These are phyloP conservation scores for Bombus turneri DNA, from an alignment of 1,140 invertebrate species.

Conservation along the genomic window DNA sequence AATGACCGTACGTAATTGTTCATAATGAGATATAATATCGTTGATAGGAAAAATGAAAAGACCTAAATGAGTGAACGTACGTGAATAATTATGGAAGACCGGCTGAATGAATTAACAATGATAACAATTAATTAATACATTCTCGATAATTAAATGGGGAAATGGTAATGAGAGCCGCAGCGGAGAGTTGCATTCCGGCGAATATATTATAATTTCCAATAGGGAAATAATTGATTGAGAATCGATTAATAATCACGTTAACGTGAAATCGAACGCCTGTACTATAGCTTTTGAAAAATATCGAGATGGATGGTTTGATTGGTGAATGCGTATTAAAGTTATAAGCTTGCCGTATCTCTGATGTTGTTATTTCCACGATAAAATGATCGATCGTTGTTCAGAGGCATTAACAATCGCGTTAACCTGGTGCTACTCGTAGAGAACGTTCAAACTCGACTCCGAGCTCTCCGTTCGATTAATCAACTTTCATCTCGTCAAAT, in stretches of 20 bases:
- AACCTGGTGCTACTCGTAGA: background rate
- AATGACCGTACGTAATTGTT: background rate
- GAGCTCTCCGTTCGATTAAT: background rate
- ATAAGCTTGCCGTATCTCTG: background rate
- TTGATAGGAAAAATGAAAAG: background rate
- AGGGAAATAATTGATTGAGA: conserved; percentile 35
- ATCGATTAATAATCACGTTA: conserved; percentile 44
- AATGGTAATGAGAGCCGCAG: conserved; percentile 6
- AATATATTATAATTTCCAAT: conserved; percentile 20
- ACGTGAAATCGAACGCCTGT: background rate
- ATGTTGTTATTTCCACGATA: background rate
- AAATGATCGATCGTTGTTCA: background rate
- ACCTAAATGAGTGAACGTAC: background rate
- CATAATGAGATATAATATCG: background rate
- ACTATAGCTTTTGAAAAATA: background rate
- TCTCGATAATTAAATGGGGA: conserved; percentile 39
- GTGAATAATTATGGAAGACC: background rate
- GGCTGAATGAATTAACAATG: conserved; percentile 11
- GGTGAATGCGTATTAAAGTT: background rate
- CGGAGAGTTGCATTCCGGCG: background rate
- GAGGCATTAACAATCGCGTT: background rate
- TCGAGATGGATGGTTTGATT: background rate
- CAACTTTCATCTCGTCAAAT: background rate
- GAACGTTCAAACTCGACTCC: background rate
- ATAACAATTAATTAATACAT: conserved; percentile 42